Percentiles rank a stretch among this genome's conserved stretches.
Evolutionary conservation across 2,888 invertebrate genomes (phyloP).

Genomic region (Oscheius sp.): DNA sequence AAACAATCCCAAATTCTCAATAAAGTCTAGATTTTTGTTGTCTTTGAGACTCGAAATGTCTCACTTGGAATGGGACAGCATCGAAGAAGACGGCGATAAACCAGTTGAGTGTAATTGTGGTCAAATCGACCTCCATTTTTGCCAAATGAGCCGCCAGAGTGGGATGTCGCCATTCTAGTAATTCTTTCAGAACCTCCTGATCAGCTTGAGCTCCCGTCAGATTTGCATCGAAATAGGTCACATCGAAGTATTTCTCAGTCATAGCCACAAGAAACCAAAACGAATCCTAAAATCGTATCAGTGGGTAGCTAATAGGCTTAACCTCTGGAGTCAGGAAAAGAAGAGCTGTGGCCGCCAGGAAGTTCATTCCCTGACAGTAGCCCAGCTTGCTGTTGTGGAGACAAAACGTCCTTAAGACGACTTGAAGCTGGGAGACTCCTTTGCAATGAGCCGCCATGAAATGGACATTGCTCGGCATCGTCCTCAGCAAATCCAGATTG

Average conservation of each 20-base stretch:
- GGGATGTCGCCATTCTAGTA: constrained; percentile 73
- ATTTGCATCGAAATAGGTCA: constrained; percentile 74
- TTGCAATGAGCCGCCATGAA: constrained; percentile 73
- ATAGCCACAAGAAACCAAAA: constrained; percentile 75
- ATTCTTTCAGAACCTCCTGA: constrained; percentile 73
- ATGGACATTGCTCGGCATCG: constrained; percentile 75
- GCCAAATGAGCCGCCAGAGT: constrained; percentile 72
- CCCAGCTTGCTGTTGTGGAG: constrained; percentile 74
- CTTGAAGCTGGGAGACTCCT: constrained; percentile 74
- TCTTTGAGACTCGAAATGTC: not conserved
- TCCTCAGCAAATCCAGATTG: constrained; percentile 74
- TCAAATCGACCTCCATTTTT: constrained; percentile 73
- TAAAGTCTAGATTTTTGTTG: constrained; percentile 70
- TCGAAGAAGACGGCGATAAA: constrained; percentile 75
- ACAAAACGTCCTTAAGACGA: constrained; percentile 74
- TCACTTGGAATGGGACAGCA: constrained; percentile 73
- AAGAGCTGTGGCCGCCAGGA: constrained; percentile 74
- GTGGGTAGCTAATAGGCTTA: not conserved
- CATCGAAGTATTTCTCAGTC: constrained; percentile 73
- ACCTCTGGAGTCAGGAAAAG: constrained; percentile 74
- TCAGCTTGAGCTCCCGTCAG: constrained; percentile 74
- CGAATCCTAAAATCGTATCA: constrained; percentile 70
- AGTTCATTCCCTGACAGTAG: constrained; percentile 76
- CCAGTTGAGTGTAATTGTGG: constrained; percentile 75
- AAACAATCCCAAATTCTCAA: constrained; percentile 76